A percentile compares a stretch with the other conserved stretches of the same genome.
Conservation (phyloP, 2,113 vertebrate genomes). For the Chiloscyllium plagiosum region DNA sequence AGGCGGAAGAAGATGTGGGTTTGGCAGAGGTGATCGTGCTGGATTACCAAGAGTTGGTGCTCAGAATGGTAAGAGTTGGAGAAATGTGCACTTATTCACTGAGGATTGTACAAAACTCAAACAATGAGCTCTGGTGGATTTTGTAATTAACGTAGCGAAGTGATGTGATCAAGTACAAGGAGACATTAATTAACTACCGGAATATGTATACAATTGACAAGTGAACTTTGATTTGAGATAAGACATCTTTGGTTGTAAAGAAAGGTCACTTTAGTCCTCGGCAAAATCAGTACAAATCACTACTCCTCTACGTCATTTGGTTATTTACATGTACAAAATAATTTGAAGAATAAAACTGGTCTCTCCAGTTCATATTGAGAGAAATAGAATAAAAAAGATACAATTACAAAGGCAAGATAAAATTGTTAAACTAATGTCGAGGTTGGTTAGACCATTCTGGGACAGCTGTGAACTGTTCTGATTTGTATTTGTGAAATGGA, state of each 20-base stretch:
- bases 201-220: background rate
- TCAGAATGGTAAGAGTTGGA: background rate
- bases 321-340: too few species aligned
- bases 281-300: too few species aligned
- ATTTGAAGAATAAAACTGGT: too few species aligned
- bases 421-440: background rate
- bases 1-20: constrained; percentile 3
- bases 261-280: too few species aligned
- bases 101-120: background rate
- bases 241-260: too few species aligned
- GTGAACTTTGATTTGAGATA: too few species aligned
- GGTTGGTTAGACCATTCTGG: background rate
- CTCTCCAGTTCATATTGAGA: too few species aligned
- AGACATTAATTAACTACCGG: background rate
- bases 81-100: background rate
- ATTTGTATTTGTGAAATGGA: background rate
- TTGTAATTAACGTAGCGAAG: background rate
- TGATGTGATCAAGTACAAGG: background rate
- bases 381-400: too few species aligned
- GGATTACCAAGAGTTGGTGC: background rate
- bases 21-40: constrained; percentile 16
- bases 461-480: background rate
- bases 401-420: background rate
- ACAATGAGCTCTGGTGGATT: too few species aligned
- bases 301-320: too few species aligned